Conservation (phyloP, 1,140 invertebrate species). For the Drosophila aff. region DNA sequence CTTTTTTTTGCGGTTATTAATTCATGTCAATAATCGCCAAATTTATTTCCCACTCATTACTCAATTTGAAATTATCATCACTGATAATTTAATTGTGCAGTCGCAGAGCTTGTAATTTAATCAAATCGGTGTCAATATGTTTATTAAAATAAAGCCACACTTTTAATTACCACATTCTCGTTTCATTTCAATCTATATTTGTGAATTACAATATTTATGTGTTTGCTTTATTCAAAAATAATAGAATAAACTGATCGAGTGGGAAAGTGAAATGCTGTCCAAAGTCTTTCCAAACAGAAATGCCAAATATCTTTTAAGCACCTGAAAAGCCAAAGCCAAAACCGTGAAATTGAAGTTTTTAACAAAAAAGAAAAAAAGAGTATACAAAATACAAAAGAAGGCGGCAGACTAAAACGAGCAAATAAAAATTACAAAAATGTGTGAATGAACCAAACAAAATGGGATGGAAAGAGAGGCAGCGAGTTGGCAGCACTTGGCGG, state of each 20-base stretch:
- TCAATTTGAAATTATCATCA: slow-evolving; percentile 10
- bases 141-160: slow-evolving; percentile 24
- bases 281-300: not conserved
- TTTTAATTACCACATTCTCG: slow-evolving; percentile 11
- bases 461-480: slow-evolving; percentile 12
- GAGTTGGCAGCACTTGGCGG: slow-evolving; percentile 67
- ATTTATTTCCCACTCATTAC: slow-evolving; percentile 4
- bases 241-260: not conserved
- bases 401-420: slow-evolving; percentile 33
- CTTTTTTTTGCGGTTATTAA: not conserved
- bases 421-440: slow-evolving; percentile 63
- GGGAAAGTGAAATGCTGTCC: not conserved
- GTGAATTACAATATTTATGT: not conserved
- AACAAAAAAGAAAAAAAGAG: slow-evolving; percentile 27
- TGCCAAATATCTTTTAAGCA: not conserved
- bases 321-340: slow-evolving; percentile 15
- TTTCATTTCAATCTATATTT: not conserved
- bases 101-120: slow-evolving; percentile 11
- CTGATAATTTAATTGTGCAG: slow-evolving; percentile 22
- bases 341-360: slow-evolving; percentile 62
- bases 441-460: slow-evolving; percentile 66
- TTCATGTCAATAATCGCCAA: slow-evolving; percentile 8
- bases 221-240: not conserved
- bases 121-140: slow-evolving; percentile 24
- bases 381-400: slow-evolving; percentile 1